Percentiles rank a stretch among this genome's conserved stretches.
phyloP scores from a whole-genome alignment of 1,140 invertebrate genomes.

The Agraylea sexmaculata region DNA sequence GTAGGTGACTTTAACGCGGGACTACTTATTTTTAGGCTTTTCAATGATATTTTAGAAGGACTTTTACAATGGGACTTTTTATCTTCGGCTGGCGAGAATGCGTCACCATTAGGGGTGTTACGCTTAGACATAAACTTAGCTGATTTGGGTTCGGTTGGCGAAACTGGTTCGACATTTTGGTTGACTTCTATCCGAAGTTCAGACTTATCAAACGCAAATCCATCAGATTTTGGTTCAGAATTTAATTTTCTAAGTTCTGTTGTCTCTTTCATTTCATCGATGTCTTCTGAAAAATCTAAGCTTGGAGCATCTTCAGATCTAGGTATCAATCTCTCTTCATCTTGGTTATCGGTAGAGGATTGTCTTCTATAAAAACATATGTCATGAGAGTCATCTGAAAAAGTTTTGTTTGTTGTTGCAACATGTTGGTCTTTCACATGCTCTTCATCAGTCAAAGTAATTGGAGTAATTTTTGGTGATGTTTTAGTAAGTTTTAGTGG shows the following conservation, averaged over 20 bases:
- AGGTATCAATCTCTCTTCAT: constrained; percentile 37
- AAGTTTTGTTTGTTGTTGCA: constrained; percentile 4
- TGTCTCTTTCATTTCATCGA: too few species aligned
- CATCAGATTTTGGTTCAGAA: constrained; percentile 24
- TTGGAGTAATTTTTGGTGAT: constrained; percentile 12
- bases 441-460: constrained; percentile 7
- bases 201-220: constrained; percentile 33
- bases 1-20: constrained; percentile 26
- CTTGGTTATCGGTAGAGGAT: constrained; percentile 32
- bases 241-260: constrained; percentile 19
- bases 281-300: constrained; percentile 19
- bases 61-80: constrained; percentile 32
- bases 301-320: constrained; percentile 30
- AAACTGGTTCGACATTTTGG: constrained; percentile 26
- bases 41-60: constrained; percentile 39
- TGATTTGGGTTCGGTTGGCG: constrained; percentile 20
- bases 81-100: constrained; percentile 33
- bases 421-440: constrained; percentile 1
- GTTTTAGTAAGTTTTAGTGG: constrained; percentile 9
- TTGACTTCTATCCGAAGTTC: constrained; percentile 32
- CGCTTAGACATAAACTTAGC: constrained; percentile 19
- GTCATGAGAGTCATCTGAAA: constrained; percentile 10
- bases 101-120: constrained; percentile 36
- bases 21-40: constrained; percentile 36
- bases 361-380: constrained; percentile 26